Conservation (phyloP, 2,797 vertebrate species). For the Agapornis canus region DNA sequence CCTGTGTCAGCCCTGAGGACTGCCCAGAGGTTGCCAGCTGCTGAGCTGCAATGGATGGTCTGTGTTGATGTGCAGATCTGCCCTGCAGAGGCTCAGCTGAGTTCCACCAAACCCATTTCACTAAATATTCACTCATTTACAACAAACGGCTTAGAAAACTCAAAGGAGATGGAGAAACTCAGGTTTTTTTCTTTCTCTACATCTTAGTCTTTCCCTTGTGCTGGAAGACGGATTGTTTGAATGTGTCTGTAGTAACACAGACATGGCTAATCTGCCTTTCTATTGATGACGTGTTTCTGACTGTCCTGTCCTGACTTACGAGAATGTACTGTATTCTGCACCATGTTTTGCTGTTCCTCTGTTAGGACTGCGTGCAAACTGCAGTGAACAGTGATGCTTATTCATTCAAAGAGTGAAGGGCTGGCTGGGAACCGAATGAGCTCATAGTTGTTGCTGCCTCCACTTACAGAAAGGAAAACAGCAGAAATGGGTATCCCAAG, state of each 20-base stretch:
- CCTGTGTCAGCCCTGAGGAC: background rate
- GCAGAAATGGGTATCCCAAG: background rate
- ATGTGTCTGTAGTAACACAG: background rate
- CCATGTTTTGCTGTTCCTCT: background rate
- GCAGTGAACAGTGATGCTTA: constrained; percentile 43
- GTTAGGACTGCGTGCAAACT: constrained; percentile 42
- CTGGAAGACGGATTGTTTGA: background rate
- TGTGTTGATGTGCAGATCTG: background rate
- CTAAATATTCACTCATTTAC: background rate
- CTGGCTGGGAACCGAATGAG: constrained; percentile 49
- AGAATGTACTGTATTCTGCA: background rate
- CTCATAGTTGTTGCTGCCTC: background rate
- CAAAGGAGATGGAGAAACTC: background rate
- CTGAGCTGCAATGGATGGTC: background rate
- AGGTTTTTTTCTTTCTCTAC: background rate
- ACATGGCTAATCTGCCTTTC: background rate
- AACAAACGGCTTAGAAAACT: background rate
- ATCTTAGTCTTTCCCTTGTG: background rate
- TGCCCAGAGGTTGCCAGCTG: background rate
- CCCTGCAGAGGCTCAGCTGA: background rate
- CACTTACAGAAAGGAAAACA: background rate
- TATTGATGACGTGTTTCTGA: background rate
- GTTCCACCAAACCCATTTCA: background rate
- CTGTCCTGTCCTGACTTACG: background rate
- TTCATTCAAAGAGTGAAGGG: constrained; percentile 32